These are phyloP conservation scores for Labeo catla DNA, from an alignment of 2,113 vertebrate species.

Conservation along the genomic window DNA sequence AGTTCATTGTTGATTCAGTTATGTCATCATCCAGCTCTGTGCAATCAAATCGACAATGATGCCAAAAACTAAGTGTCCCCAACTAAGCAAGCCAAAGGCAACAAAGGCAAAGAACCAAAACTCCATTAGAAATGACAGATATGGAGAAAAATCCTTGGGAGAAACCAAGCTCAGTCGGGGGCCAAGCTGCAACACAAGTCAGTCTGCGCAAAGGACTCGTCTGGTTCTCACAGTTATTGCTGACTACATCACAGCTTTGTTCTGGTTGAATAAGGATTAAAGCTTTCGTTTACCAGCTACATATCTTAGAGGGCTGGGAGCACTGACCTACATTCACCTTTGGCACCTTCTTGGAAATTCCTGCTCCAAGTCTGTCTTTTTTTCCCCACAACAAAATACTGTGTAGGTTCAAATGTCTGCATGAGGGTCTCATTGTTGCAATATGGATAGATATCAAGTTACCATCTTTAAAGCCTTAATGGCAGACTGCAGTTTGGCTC, in stretches of 20 bases:
- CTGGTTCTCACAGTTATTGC: too few relatives aligned
- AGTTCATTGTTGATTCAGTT: too few relatives aligned
- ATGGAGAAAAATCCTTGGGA: too few relatives aligned
- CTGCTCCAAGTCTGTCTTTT: not conserved
- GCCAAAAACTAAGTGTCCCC: too few relatives aligned
- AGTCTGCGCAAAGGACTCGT: too few relatives aligned
- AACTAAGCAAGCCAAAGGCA: too few relatives aligned
- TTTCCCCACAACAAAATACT: not conserved
- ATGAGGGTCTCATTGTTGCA: not conserved
- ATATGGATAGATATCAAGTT: not conserved
- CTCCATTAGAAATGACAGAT: too few relatives aligned
- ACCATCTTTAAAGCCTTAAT: conserved; percentile 19
- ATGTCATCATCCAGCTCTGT: too few relatives aligned
- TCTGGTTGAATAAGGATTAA: conserved; percentile 19
- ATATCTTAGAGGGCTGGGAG: not conserved
- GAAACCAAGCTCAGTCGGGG: too few relatives aligned
- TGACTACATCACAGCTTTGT: not conserved
- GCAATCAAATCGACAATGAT: too few relatives aligned
- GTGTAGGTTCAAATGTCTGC: not conserved
- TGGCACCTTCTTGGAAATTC: not conserved
- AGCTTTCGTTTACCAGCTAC: not conserved
- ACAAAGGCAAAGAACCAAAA: too few relatives aligned
- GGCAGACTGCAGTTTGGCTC: conserved; percentile 3
- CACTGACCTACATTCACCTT: conserved; percentile 5
- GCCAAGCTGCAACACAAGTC: too few relatives aligned